Conservation (phyloP, 2,797 vertebrate genomes). For the Leptoclinus maculatus region DNA sequence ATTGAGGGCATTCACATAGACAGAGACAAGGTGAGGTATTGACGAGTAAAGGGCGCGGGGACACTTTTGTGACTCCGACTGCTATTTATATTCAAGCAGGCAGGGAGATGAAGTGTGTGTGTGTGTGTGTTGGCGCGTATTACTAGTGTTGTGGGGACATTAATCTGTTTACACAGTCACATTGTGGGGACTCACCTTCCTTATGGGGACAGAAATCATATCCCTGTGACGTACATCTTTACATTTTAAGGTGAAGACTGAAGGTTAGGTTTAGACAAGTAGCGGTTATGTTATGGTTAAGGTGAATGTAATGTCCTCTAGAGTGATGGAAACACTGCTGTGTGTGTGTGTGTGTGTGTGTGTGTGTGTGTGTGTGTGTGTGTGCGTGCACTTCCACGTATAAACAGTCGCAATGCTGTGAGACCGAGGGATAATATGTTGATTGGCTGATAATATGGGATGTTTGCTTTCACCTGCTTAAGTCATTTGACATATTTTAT, state of each 20-base stretch:
- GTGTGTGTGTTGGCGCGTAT: neutral
- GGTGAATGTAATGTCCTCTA: neutral
- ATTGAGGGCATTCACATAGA: conserved; percentile 47
- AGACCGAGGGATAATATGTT: neutral
- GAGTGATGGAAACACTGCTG: neutral
- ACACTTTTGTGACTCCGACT: conserved; percentile 25
- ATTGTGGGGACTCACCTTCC: neutral
- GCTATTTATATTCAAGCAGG: conserved; percentile 36
- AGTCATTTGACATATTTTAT: neutral
- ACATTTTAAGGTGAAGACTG: neutral
- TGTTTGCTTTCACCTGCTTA: neutral
- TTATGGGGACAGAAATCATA: neutral
- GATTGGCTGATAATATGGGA: neutral
- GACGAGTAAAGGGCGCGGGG: conserved; percentile 46
- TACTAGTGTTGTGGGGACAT: neutral
- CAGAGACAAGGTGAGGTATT: conserved; percentile 37
- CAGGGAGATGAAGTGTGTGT: conserved; percentile 5
- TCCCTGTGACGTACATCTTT: neutral
- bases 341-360: neutral
- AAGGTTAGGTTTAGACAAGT: neutral
- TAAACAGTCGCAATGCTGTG: neutral
- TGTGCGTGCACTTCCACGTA: neutral
- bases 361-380: neutral
- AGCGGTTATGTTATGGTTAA: neutral
- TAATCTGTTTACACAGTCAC: neutral